Conservation (phyloP, 2,888 invertebrate genomes). For the Dioctria linearis region DNA sequence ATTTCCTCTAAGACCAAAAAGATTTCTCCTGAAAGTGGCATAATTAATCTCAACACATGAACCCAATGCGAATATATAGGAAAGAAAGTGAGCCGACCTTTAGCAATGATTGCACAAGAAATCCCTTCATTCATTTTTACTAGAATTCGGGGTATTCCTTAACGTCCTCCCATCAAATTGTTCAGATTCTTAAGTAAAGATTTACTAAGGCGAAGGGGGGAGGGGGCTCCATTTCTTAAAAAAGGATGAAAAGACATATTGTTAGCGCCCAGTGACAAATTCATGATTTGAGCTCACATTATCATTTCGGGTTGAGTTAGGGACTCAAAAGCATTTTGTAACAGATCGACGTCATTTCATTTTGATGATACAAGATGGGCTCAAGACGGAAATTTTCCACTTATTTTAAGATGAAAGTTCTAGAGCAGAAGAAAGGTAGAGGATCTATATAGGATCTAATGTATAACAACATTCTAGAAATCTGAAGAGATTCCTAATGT, state of each 20-base stretch:
- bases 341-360: slow-evolving; percentile 32
- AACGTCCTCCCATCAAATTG: background rate
- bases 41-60: slow-evolving; percentile 50
- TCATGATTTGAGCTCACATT: slow-evolving; percentile 44
- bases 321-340: slow-evolving; percentile 19
- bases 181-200: slow-evolving; percentile 16
- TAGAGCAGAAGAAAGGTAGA: background rate
- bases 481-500: background rate
- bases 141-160: slow-evolving; percentile 2
- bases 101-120: slow-evolving; percentile 43
- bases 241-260: slow-evolving; percentile 9
- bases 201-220: background rate
- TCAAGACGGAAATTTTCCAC: slow-evolving; percentile 17
- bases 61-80: slow-evolving; percentile 30
- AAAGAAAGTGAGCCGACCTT: slow-evolving; percentile 44
- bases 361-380: slow-evolving; percentile 13
- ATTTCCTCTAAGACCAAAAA: slow-evolving; percentile 45
- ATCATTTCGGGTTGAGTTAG: slow-evolving; percentile 30
- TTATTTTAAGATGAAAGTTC: background rate
- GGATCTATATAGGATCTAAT: background rate
- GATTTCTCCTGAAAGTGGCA: slow-evolving; percentile 45
- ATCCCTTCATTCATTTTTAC: slow-evolving; percentile 34
- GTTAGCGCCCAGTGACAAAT: slow-evolving; percentile 38
- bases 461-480: background rate
- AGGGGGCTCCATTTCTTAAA: background rate